Evolutionary conservation across 2,888 invertebrate genomes (phyloP).

Genomic region (Bembecia ichneumoniformis): DNA sequence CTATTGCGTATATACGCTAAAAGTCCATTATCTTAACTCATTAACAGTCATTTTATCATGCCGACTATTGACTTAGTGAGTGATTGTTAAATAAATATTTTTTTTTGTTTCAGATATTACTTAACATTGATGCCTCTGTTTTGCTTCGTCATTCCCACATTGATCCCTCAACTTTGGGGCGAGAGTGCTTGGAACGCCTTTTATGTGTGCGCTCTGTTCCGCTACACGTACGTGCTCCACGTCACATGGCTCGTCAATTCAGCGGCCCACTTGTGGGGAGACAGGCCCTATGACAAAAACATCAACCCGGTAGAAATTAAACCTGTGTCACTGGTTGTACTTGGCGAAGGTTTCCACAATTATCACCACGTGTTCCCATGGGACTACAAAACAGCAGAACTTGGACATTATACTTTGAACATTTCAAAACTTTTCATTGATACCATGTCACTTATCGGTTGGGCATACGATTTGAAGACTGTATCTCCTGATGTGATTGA

Average conservation of each 20-base stretch:
- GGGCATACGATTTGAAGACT: slow-evolving; percentile 89
- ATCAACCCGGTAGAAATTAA: slow-evolving; percentile 82
- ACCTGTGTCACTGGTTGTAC: slow-evolving; percentile 75
- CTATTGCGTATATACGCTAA: too few species aligned
- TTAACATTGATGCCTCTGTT: slow-evolving; percentile 78
- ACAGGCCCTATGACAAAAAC: slow-evolving; percentile 80
- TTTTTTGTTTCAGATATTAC: slow-evolving; percentile 76
- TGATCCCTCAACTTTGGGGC: slow-evolving; percentile 83
- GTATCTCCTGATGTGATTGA: slow-evolving; percentile 79
- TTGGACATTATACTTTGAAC: slow-evolving; percentile 79
- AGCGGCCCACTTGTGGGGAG: slow-evolving; percentile 85
- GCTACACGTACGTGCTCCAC: slow-evolving; percentile 84
- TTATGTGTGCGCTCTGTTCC: slow-evolving; percentile 79
- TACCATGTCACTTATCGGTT: slow-evolving; percentile 84
- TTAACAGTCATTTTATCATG: too few species aligned
- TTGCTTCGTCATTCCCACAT: slow-evolving; percentile 83
- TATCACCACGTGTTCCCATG: slow-evolving; percentile 90
- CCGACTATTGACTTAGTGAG: too few species aligned
- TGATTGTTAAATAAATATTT: neutral
- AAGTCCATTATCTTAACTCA: neutral
- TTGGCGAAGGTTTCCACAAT: slow-evolving; percentile 90
- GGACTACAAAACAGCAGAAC: slow-evolving; percentile 87
- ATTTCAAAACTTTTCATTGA: slow-evolving; percentile 84
- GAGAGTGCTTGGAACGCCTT: slow-evolving; percentile 77
- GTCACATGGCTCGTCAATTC: slow-evolving; percentile 93